A percentile compares a stretch with the other conserved stretches of the same genome.
These are phyloP conservation scores for Leptocoma aspasia DNA, from an alignment of 2,113 vertebrate genomes.

Conservation along the genomic window DNA sequence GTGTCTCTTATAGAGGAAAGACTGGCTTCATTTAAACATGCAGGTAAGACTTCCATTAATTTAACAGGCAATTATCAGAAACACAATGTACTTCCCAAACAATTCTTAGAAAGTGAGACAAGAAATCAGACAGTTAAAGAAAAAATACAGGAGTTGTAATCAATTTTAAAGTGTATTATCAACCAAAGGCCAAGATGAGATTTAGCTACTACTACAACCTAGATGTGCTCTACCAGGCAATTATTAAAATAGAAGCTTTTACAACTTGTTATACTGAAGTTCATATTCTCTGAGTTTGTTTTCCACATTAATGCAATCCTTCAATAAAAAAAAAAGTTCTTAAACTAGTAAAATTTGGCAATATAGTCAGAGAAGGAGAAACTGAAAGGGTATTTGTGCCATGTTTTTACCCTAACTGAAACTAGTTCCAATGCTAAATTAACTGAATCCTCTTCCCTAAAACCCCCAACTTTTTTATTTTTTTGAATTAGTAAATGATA, in stretches of 20 bases:
- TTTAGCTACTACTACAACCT: neutral
- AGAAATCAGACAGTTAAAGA: neutral
- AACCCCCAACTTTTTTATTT: neutral
- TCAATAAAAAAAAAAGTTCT: neutral
- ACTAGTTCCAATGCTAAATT: neutral
- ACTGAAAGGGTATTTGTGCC: neutral
- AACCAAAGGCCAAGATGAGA: neutral
- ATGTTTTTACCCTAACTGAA: neutral
- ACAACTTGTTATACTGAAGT: neutral
- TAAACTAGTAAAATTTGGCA: neutral
- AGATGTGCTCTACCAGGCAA: neutral
- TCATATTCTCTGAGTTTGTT: neutral
- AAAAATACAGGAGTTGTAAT: neutral
- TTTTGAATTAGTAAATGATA: neutral
- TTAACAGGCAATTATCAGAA: neutral
- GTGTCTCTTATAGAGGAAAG: neutral
- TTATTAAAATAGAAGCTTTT: neutral
- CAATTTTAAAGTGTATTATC: neutral
- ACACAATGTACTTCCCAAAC: neutral
- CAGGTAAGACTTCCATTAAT: neutral
- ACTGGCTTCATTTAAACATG: neutral
- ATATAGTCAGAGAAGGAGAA: neutral
- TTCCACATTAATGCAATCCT: neutral
- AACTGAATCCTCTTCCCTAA: neutral
- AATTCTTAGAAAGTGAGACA: neutral